Conservation (phyloP, 2,113 vertebrate genomes). For the zebrafish (Danio rerio) region GRCz12tu NC_133191.1:3139501-3140000, state of each 20-base stretch:
- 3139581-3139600: neutral
- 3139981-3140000: too few relatives aligned
- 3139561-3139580: neutral
- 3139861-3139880: neutral
- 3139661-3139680: too few relatives aligned
- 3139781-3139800: neutral
- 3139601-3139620: neutral
- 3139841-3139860: too few relatives aligned
- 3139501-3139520: neutral
- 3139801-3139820: too few relatives aligned
- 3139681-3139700: neutral
- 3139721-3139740: neutral
- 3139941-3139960: too few relatives aligned
- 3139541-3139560: neutral
- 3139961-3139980: too few relatives aligned
- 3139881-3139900: neutral
- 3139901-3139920: too few relatives aligned
- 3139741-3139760: neutral
- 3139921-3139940: too few relatives aligned
- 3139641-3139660: neutral
- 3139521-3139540: neutral
- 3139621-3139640: constrained; percentile 31
- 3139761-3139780: neutral
- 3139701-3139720: neutral
- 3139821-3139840: neutral